Percentiles rank a stretch among this genome's conserved stretches.
phyloP scores from a whole-genome alignment of 2,797 vertebrate genomes.

The Heteromormyrus szaboi region DNA sequence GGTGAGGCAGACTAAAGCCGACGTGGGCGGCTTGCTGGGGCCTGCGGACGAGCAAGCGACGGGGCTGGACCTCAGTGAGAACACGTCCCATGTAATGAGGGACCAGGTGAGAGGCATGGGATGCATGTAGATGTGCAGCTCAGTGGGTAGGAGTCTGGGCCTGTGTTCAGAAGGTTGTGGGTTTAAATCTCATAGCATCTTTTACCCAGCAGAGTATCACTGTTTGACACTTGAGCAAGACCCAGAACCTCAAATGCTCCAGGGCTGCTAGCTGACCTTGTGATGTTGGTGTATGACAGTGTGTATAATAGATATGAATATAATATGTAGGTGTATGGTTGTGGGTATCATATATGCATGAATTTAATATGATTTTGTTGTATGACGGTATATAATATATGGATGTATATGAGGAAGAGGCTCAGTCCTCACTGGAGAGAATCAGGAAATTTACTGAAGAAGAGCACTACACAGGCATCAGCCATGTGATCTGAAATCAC shows the following conservation, averaged over 20 bases:
- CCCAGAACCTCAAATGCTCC: background rate
- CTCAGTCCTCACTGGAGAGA: background rate
- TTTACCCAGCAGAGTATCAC: background rate
- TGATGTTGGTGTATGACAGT: background rate
- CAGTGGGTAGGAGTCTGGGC: background rate
- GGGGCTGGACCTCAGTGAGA: conserved; percentile 40
- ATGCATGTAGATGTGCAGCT: background rate
- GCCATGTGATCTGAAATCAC: background rate
- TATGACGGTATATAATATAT: background rate
- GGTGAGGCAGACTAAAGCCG: conserved; percentile 40
- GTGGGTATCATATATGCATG: background rate
- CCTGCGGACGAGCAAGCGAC: conserved; percentile 42
- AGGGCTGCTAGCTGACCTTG: background rate
- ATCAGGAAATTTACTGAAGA: background rate
- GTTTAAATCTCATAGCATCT: background rate
- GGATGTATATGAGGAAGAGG: background rate
- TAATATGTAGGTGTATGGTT: background rate
- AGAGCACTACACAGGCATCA: background rate
- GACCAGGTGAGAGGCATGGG: conserved; percentile 20
- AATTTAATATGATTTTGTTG: background rate
- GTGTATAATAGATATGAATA: background rate
- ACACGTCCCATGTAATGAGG: conserved; percentile 37
- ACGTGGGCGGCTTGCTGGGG: conserved; percentile 31
- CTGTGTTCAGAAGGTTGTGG: background rate
- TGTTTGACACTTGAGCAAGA: background rate